These are phyloP conservation scores for Pocillopora verrucosa DNA, from an alignment of 64 coral and sea anemone species.

Conservation along the genomic window DNA sequence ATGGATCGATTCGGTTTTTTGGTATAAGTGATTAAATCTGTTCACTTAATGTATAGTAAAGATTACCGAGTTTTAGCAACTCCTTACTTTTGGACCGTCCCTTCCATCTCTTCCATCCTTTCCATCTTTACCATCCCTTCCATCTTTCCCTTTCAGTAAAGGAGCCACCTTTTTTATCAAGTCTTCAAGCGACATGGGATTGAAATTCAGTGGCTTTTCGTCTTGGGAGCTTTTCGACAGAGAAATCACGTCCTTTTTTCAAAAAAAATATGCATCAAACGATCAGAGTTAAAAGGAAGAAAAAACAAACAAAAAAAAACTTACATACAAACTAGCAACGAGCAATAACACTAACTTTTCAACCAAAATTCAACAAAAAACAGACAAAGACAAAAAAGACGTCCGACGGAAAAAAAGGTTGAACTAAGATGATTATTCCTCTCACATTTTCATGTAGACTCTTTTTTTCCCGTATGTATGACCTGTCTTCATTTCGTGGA, in stretches of 20 bases:
- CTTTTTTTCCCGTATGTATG: not conserved
- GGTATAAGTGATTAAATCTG: no score
- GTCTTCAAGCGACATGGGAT: not conserved
- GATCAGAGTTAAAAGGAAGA: not conserved
- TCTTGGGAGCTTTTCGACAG: constrained; percentile 18
- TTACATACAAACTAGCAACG: not conserved
- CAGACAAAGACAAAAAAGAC: no score
- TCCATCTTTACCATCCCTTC: constrained; percentile 29
- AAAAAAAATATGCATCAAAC: not conserved
- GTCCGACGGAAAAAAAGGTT: not conserved
- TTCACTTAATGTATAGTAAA: no score
- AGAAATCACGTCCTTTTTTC: constrained; percentile 20
- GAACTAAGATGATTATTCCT: not conserved
- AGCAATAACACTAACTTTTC: no score
- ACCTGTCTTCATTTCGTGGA: not conserved
- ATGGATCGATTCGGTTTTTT: no score
- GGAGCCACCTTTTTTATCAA: constrained; percentile 15
- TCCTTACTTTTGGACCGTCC: constrained; percentile 8
- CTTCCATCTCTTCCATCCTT: constrained; percentile 37
- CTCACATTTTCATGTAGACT: not conserved
- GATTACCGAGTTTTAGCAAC: no score
- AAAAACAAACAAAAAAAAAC: not conserved
- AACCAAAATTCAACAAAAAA: no score
- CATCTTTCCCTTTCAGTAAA: constrained; percentile 19
- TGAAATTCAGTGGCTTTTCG: constrained; percentile 11